Conservation (phyloP, 2,797 vertebrate genomes). For the Clarias fuscus region DNA sequence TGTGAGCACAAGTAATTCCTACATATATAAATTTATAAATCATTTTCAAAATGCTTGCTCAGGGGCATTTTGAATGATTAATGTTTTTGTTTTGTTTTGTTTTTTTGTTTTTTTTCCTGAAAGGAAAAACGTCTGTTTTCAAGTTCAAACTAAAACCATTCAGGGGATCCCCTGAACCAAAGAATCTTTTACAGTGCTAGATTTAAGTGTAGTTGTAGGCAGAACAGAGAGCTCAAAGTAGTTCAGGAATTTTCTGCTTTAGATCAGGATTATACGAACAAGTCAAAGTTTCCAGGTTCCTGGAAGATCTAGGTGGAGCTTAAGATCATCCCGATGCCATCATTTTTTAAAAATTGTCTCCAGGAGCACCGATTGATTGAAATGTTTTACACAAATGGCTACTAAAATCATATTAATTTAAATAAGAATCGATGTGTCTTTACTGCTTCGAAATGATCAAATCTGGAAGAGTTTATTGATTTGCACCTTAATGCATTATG, state of each 20-base stretch:
- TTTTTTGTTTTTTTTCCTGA: background rate
- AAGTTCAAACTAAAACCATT: background rate
- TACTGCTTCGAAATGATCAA: background rate
- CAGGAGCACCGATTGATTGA: background rate
- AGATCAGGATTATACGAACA: background rate
- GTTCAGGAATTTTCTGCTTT: background rate
- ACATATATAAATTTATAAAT: background rate
- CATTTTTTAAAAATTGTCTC: background rate
- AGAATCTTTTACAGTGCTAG: background rate
- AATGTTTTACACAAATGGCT: background rate
- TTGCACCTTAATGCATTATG: background rate
- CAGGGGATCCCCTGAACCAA: background rate
- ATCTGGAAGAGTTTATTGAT: background rate
- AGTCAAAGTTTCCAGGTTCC: background rate
- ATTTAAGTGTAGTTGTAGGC: background rate
- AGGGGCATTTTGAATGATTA: background rate
- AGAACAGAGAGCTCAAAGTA: background rate
- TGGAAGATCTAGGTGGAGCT: background rate
- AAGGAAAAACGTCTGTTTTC: background rate
- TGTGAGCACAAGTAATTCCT: background rate
- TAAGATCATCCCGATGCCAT: background rate
- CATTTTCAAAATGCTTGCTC: background rate
- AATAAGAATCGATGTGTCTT: background rate
- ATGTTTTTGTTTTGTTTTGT: background rate
- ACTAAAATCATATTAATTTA: background rate